Percentiles rank a stretch among this genome's conserved stretches.
These are phyloP conservation scores for Tetragonula carbonaria DNA, from an alignment of 2,888 invertebrate genomes.

Conservation along the genomic window DNA sequence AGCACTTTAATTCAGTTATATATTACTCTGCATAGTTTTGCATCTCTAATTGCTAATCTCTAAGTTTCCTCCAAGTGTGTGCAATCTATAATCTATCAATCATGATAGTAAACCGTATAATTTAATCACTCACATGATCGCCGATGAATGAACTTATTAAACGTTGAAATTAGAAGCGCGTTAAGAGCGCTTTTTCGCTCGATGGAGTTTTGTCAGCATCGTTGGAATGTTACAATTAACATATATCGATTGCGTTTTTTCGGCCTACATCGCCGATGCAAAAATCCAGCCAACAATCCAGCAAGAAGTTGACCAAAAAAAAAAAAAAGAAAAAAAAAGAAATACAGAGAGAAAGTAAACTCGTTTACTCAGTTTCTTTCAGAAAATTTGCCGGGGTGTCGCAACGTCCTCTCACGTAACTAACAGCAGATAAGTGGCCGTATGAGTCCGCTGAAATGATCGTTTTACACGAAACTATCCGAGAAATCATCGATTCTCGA, in stretches of 20 bases:
- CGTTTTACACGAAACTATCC: background rate
- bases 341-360: conserved; percentile 54
- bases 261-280: background rate
- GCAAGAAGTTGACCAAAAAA: background rate
- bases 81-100: background rate
- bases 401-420: conserved; percentile 63
- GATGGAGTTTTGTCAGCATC: background rate
- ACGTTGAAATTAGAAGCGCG: background rate
- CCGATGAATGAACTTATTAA: background rate
- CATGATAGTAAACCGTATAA: background rate
- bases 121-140: no score
- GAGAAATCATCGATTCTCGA: background rate
- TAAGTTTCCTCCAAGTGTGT: background rate
- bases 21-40: no score
- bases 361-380: conserved; percentile 54
- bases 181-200: background rate
- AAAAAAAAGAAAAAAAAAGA: background rate
- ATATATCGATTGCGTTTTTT: background rate
- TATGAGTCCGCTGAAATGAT: background rate
- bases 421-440: conserved; percentile 20
- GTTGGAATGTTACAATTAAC: background rate
- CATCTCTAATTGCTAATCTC: no score
- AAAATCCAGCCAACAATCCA: conserved; percentile 3
- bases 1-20: no score
- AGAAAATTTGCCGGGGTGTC: conserved; percentile 67